Evolutionary conservation across 2,113 vertebrate genomes (phyloP).

Genomic region (Colossoma macropomum): DNA sequence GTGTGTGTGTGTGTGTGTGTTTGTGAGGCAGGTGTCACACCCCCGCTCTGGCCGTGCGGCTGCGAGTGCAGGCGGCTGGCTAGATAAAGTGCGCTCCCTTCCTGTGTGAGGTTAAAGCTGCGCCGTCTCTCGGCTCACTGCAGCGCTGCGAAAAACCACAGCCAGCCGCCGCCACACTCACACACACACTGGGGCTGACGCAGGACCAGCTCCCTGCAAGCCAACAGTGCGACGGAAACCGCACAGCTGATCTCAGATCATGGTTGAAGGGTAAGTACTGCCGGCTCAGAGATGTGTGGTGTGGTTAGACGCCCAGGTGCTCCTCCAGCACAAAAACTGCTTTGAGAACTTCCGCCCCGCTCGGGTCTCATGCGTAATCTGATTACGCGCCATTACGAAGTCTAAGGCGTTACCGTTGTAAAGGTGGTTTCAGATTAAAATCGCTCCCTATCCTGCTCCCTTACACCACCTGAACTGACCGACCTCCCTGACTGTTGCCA

Average conservation of each 20-base stretch:
- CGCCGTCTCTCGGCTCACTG: constrained; percentile 49
- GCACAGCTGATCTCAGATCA: constrained; percentile 48
- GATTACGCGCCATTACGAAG: constrained; percentile 65
- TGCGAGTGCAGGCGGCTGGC: constrained; percentile 65
- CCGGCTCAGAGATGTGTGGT: constrained; percentile 47
- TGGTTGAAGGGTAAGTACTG: background rate
- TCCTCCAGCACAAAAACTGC: constrained; percentile 52
- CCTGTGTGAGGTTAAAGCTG: constrained; percentile 77
- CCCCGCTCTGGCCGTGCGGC: constrained; percentile 72
- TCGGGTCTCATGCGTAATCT: constrained; percentile 75
- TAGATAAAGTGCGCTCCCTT: constrained; percentile 78
- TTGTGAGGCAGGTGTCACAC: constrained; percentile 75
- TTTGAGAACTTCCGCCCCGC: constrained; percentile 74
- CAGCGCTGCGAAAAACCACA: constrained; percentile 51
- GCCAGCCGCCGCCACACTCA: constrained; percentile 28
- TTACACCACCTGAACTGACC: constrained; percentile 55
- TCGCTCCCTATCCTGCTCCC: constrained; percentile 55
- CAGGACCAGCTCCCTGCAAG: constrained; percentile 15
- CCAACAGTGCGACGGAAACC: constrained; percentile 34
- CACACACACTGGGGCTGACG: constrained; percentile 15
- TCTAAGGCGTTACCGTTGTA: constrained; percentile 71
- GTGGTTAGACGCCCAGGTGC: constrained; percentile 60
- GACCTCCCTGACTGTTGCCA: background rate
- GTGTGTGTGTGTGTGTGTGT: constrained; percentile 47
- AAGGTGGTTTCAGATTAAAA: constrained; percentile 66